A percentile compares a stretch with the other conserved stretches of the same genome.
Conservation (phyloP, 2,797 vertebrate genomes). For the Onychomys arenicola region DNA sequence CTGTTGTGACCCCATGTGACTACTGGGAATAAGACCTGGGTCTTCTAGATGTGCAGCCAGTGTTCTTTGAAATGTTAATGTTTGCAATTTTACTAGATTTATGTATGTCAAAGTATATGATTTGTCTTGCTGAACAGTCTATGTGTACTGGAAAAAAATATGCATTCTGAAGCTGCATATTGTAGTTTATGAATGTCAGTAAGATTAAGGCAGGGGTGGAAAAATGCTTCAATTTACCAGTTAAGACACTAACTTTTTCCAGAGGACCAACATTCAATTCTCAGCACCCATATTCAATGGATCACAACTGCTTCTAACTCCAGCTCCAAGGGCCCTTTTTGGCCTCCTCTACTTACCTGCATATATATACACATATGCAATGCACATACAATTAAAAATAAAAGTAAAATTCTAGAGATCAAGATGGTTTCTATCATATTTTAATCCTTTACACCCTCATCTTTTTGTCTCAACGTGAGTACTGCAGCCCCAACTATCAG, state of each 20-base stretch:
- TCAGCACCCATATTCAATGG: background rate
- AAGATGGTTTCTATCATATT: background rate
- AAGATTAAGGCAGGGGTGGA: background rate
- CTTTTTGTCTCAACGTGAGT: background rate
- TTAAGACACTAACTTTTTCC: background rate
- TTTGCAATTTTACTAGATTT: constrained; percentile 27
- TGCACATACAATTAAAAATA: background rate
- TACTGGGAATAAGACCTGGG: background rate
- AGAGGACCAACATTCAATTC: background rate
- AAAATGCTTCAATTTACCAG: background rate
- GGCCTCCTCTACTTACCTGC: background rate
- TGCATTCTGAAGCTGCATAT: background rate
- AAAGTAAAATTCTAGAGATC: background rate
- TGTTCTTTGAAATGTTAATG: constrained; percentile 21
- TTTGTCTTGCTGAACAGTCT: background rate
- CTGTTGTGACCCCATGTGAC: background rate
- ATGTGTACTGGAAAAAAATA: constrained; percentile 40
- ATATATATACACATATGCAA: background rate
- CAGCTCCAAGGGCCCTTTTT: background rate
- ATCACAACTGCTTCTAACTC: background rate
- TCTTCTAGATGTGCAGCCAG: background rate
- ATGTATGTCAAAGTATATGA: background rate
- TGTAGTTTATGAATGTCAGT: background rate
- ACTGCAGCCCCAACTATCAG: background rate
- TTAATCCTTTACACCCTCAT: background rate